Evolutionary conservation across 2,113 vertebrate species (phyloP), one percentile per base, ranked within the genome.

Genomic region (Oreochromis spilurus): DNA sequence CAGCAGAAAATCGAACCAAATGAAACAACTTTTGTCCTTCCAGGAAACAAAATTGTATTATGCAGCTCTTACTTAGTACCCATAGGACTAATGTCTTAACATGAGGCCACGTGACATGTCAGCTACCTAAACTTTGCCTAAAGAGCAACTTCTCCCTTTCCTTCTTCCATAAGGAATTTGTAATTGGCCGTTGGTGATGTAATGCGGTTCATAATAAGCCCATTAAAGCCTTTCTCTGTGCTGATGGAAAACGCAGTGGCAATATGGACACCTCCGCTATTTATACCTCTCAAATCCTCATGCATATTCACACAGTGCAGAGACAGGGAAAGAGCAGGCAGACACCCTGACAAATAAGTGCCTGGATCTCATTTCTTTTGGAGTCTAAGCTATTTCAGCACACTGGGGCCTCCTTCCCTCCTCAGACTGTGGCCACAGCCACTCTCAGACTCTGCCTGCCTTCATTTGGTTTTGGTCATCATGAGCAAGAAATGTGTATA

Each of bases 271-370:
- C 96, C 96, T 97, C 94, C 91, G 95, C 96, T 97, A 97, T 97
- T 96, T 97, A 97, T 97, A 97, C 96, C 94, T 95, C 96, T 93
- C 93, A 97, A 97, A 97, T 97, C 96, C 96, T 97, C 96, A 97
- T 97, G 96, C 96, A 97, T 97, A 97, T 97, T 97, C 96, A 97
- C 94, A 94, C 87, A 81, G 94, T 87, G 90, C 92, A 90, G 96
- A 89, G 93, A 94, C 87, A 89, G 88, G 91, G 93, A 91, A 91
- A 93, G 92, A 94, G 95, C 91, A 93, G 93, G 93, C 95, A 95
- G 95, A 95, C 94, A 94, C 94, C 84, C 95, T 95, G 94, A 96
- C 95, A 96, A 96, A 96, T 96, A 95, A 94, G 93, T 94, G 95
- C 95, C 95, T 96, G 95, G 95, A 96, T 96, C 95, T 96, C 93